Percentiles rank a stretch among this genome's conserved stretches.
These are phyloP conservation scores for Bagarius yarrelli DNA, from an alignment of 2,113 vertebrate genomes.

Conservation along the genomic window DNA sequence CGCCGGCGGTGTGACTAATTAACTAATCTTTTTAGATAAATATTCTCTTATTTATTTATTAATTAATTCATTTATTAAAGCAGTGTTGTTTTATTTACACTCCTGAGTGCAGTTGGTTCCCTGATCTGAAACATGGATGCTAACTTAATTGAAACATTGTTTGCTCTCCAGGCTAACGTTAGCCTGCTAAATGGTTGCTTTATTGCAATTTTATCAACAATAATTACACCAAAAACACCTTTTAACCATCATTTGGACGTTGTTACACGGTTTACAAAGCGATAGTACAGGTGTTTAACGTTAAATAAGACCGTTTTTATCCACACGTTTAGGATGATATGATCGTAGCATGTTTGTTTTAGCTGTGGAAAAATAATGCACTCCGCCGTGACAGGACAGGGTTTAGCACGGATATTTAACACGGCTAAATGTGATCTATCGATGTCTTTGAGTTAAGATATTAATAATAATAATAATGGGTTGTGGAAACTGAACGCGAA, in stretches of 20 bases:
- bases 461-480: neutral
- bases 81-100: neutral
- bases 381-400: too few species aligned
- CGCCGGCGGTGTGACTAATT: neutral
- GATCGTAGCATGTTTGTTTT: neutral
- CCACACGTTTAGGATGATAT: neutral
- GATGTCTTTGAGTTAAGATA: neutral
- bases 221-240: neutral
- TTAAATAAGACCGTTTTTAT: neutral
- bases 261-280: neutral
- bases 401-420: neutral
- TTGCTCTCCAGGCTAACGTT: neutral
- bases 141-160: conserved; percentile 14
- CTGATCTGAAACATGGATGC: neutral
- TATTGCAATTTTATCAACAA: neutral
- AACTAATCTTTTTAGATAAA: neutral
- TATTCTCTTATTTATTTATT: too few species aligned
- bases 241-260: neutral
- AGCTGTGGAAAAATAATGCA: neutral
- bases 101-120: neutral
- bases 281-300: neutral
- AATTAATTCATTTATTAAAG: neutral
- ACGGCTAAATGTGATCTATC: neutral
- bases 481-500: neutral
- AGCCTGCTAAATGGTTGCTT: neutral